phyloP scores from a whole-genome alignment of 2,888 invertebrate genomes.

The Cephus runcator region DNA sequence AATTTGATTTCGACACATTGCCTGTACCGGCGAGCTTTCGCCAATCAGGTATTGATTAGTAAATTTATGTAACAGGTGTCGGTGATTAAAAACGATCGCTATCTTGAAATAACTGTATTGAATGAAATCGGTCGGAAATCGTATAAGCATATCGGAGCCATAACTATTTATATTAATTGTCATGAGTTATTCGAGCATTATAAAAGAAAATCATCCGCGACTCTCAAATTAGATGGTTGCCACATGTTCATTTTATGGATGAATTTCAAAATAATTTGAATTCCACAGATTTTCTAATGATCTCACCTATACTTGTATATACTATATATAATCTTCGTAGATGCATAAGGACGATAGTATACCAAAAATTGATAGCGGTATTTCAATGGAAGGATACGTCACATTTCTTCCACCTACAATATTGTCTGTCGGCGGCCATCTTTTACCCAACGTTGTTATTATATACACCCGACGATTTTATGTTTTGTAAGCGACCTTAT shows the following conservation, averaged over 20 bases:
- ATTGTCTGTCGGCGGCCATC: conserved; percentile 31
- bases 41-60: not conserved
- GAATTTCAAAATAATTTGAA: not conserved
- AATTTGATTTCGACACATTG: conserved; percentile 35
- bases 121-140: not conserved
- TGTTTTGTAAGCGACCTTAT: conserved; percentile 49
- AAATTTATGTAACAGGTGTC: not conserved
- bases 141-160: not conserved
- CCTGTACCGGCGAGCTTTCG: not conserved
- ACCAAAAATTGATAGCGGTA: conserved; percentile 12
- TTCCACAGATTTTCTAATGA: not conserved
- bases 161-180: not conserved
- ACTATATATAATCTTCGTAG: not conserved
- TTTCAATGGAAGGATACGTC: conserved; percentile 38
- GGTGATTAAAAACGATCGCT: not conserved
- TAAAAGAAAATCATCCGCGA: not conserved
- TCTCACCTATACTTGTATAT: not conserved
- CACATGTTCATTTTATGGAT: not conserved
- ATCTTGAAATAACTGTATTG: not conserved
- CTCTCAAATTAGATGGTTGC: not conserved
- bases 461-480: conserved; percentile 37
- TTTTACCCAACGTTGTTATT: conserved; percentile 40
- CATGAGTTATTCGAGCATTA: not conserved
- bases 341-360: not conserved
- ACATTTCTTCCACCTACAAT: conserved; percentile 47